Evolutionary conservation across 2,113 vertebrate genomes (phyloP), one percentile per base, ranked within the genome.

Genomic region (Sula dactylatra): DNA sequence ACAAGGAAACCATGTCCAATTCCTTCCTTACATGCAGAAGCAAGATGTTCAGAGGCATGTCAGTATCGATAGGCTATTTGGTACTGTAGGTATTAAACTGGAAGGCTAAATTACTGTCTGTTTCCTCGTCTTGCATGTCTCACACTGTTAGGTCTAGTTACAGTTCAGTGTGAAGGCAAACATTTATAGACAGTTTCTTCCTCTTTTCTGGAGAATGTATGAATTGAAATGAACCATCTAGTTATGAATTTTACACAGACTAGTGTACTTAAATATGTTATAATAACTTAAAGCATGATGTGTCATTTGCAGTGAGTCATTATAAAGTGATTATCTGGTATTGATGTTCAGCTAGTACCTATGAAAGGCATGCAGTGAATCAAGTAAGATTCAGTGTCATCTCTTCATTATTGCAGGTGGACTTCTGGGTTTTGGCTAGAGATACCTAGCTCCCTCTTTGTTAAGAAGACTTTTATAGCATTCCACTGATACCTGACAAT

Each of bases 21-120:
- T 66, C 40, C 15, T 66, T 81, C 50, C 49, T 62, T 54, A 42
- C 6, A 4, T 50, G 27, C 13, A 7, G n/a, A 66, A 83, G 26
- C 40, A 78, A 66, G 44, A 13, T 0, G 1, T 73, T 77, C n/a
- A n/a, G 34, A 80, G 45, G 34, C 6, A 15, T 1, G 1, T 27
- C 56, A 36, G 26, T 34, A 19, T 58, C 29, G 8, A 12, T 93
- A 59, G 44, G 10, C 19, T 79, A 34, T 76, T 90, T 31, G 6
- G 27, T 81, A 26, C 32, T 66, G 17, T 14, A n/a, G 31, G 10
- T 73, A 11, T 83, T 34, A 83, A 86, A 77, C 25, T 45, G 56
- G 32, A 88, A 79, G 20, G 3, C 13, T 69, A 21, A 66, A 32
- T 72, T 52, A 42, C 25, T 74, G 34, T 65, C 58, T 19, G 2